Evolutionary conservation across 2,797 vertebrate species (phyloP).

Genomic region (Saxicola maurus): DNA sequence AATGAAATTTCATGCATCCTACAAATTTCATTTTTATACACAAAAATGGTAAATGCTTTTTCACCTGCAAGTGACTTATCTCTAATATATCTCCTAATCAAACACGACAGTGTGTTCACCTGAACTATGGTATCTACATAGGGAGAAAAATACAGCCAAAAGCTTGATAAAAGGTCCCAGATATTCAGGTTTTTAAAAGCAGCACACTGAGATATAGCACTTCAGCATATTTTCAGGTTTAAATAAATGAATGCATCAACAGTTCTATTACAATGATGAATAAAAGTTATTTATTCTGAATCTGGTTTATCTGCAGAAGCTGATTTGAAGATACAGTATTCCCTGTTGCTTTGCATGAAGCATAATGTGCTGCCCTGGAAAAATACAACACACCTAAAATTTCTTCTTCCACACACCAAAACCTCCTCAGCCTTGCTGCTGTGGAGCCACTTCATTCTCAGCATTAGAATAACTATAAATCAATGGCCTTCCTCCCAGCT

Average conservation of each 20-base stretch:
- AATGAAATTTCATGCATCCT: not conserved
- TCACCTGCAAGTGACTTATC: not conserved
- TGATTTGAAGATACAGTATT: slow-evolving; percentile 14
- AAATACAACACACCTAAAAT: not conserved
- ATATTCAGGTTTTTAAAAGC: not conserved
- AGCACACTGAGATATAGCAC: not conserved
- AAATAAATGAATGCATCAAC: slow-evolving; percentile 26
- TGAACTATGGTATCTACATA: not conserved
- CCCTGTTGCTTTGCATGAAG: not conserved
- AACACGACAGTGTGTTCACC: not conserved
- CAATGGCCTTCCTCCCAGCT: not conserved
- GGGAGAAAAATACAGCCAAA: slow-evolving; percentile 7
- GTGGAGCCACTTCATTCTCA: not conserved
- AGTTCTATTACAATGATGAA: not conserved
- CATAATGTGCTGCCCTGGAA: not conserved
- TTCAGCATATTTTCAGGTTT: slow-evolving; percentile 9
- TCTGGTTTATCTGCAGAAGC: not conserved
- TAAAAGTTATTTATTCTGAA: slow-evolving; percentile 25
- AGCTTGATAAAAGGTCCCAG: not conserved
- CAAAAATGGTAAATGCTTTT: not conserved
- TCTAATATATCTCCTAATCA: not conserved
- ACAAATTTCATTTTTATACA: slow-evolving; percentile 37
- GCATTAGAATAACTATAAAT: not conserved
- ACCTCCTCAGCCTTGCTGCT: not conserved
- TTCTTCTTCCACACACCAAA: not conserved